A percentile compares a stretch with the other conserved stretches of the same genome.
Evolutionary conservation across 2,888 invertebrate species (phyloP).

Genomic region (Trissonchulus latispiculum): DNA sequence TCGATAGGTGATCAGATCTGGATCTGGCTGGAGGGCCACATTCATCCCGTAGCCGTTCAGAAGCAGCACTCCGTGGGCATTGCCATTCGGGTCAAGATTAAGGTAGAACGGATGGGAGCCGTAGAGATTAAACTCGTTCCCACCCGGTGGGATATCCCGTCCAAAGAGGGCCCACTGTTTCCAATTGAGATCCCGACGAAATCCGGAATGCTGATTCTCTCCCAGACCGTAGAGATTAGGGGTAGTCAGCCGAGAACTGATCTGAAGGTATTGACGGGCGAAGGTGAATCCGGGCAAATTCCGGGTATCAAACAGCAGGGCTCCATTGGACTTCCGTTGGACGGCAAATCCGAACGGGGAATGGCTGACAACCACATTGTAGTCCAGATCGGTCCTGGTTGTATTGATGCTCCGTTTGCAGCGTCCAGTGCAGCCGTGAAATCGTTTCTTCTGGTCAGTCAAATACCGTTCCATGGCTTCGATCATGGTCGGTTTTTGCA

Average conservation of each 20-base stretch:
- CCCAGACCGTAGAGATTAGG: slow-evolving; percentile 40
- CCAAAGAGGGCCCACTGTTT: slow-evolving; percentile 39
- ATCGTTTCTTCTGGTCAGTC: background rate
- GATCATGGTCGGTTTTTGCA: background rate
- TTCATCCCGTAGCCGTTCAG: slow-evolving; percentile 10
- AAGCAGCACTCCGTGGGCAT: slow-evolving; percentile 16
- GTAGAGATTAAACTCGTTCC: slow-evolving; percentile 1
- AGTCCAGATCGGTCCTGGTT: background rate
- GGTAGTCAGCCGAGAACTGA: slow-evolving; percentile 33
- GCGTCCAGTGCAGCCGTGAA: no score
- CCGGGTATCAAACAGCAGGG: background rate
- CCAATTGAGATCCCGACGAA: slow-evolving; percentile 39
- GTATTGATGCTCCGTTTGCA: background rate
- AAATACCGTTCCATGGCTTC: background rate
- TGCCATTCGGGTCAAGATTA: background rate
- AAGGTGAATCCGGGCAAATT: slow-evolving; percentile 18
- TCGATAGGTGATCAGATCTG: slow-evolving; percentile 57
- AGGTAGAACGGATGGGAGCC: slow-evolving; percentile 21
- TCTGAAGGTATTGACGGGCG: slow-evolving; percentile 38
- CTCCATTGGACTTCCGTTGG: background rate
- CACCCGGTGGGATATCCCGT: slow-evolving; percentile 33
- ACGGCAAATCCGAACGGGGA: slow-evolving; percentile 1
- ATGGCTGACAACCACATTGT: background rate
- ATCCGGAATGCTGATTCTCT: slow-evolving; percentile 37
- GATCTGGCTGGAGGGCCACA: slow-evolving; percentile 17